These are phyloP conservation scores for Ageneiosus marmoratus DNA, from an alignment of 2,113 vertebrate species.

Conservation along the genomic window DNA sequence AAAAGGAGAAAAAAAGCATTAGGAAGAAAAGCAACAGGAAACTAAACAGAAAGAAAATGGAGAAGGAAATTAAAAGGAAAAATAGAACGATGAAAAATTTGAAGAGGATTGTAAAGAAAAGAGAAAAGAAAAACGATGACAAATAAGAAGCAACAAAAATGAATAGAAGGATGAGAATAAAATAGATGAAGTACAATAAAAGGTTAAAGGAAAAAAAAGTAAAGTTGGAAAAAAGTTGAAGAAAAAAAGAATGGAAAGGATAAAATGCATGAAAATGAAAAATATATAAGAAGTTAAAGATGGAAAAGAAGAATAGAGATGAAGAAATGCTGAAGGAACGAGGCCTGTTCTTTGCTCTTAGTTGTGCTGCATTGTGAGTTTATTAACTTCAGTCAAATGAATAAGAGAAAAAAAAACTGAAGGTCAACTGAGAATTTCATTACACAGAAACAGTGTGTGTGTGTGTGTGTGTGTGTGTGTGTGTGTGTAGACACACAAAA, in stretches of 20 bases:
- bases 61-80: too few species aligned
- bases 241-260: not conserved
- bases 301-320: not conserved
- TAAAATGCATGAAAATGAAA: not conserved
- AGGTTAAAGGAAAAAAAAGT: too few species aligned
- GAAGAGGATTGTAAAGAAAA: too few species aligned
- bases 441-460: not conserved
- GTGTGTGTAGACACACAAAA: not conserved
- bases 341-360: not conserved
- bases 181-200: too few species aligned
- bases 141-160: too few species aligned
- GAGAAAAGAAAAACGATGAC: too few species aligned
- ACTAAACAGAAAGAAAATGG: too few species aligned
- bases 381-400: not conserved
- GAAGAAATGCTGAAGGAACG: not conserved
- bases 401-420: not conserved
- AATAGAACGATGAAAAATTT: too few species aligned
- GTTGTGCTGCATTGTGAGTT: not conserved
- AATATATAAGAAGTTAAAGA: not conserved
- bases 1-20: too few species aligned
- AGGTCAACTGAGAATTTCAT: constrained; percentile 9
- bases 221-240: too few species aligned
- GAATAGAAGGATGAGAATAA: too few species aligned
- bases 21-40: too few species aligned
- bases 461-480: not conserved